These are phyloP conservation scores for Thalassoma bifasciatum DNA, from an alignment of 2,113 vertebrate genomes.

Conservation along the genomic window DNA sequence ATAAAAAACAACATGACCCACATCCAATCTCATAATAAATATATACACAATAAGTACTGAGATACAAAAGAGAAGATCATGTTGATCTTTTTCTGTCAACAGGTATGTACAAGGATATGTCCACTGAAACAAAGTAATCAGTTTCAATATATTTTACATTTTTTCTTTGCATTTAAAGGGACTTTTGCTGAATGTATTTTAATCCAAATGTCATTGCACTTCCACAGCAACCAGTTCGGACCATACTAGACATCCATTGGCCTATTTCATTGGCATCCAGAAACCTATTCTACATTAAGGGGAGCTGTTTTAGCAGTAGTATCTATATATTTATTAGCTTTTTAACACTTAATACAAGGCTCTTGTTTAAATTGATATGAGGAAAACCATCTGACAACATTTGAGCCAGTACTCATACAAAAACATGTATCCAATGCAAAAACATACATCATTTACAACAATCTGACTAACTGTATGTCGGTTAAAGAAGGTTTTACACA, in stretches of 20 bases:
- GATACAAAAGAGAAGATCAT: conserved; percentile 71
- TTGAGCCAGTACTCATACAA: conserved; percentile 44
- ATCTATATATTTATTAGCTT: conserved; percentile 26
- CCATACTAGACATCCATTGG: conserved; percentile 48
- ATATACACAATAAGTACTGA: conserved; percentile 84
- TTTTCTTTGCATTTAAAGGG: conserved; percentile 39
- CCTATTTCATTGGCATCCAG: conserved; percentile 39
- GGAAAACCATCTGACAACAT: conserved; percentile 13
- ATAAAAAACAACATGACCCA: conserved; percentile 73
- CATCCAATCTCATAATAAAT: conserved; percentile 83
- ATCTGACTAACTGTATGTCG: conserved; percentile 47
- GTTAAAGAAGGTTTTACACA: conserved; percentile 56
- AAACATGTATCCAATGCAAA: conserved; percentile 32
- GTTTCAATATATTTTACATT: conserved; percentile 33
- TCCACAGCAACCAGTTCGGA: conserved; percentile 35
- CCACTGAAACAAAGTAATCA: neutral
- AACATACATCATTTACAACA: conserved; percentile 51
- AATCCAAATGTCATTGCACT: conserved; percentile 67
- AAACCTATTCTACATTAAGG: conserved; percentile 40
- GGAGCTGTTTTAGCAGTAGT: conserved; percentile 21
- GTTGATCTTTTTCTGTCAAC: conserved; percentile 39
- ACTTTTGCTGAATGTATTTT: conserved; percentile 17
- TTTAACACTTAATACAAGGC: conserved; percentile 72
- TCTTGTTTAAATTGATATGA: conserved; percentile 51
- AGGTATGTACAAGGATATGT: conserved; percentile 65